These are phyloP conservation scores for Triops longicaudatus DNA, from an alignment of 1,140 invertebrate genomes.

Conservation along the genomic window DNA sequence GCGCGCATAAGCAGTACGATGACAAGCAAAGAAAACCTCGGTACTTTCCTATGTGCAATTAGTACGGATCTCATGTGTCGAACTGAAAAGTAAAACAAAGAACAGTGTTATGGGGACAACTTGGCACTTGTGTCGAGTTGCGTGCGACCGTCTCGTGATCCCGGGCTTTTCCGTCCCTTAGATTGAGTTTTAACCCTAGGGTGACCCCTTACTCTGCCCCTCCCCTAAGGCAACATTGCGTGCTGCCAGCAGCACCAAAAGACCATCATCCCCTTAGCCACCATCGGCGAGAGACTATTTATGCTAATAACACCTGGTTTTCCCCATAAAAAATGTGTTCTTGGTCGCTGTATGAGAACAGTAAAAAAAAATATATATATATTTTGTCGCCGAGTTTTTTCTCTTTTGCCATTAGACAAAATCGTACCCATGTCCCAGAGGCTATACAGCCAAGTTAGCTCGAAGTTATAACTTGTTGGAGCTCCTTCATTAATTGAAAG, in stretches of 20 bases:
- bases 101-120: not conserved
- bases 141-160: not conserved
- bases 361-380: not conserved
- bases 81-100: not conserved
- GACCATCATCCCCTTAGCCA: not conserved
- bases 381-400: not conserved
- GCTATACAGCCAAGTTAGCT: not conserved
- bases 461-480: not conserved
- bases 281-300: not conserved
- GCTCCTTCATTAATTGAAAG: not conserved
- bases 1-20: too few relatives aligned
- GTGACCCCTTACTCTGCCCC: not conserved
- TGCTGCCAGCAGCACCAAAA: not conserved
- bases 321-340: not conserved
- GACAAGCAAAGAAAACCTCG: too few relatives aligned
- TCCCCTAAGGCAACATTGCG: not conserved
- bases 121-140: not conserved
- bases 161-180: not conserved
- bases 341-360: not conserved
- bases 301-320: slow-evolving; percentile 15
- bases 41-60: too few relatives aligned
- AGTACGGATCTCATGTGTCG: not conserved
- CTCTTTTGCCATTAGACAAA: too few relatives aligned
- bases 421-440: too few relatives aligned
- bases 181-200: not conserved